Conservation (phyloP, 2,113 vertebrate species). For the Erinaceus europaeus region DNA sequence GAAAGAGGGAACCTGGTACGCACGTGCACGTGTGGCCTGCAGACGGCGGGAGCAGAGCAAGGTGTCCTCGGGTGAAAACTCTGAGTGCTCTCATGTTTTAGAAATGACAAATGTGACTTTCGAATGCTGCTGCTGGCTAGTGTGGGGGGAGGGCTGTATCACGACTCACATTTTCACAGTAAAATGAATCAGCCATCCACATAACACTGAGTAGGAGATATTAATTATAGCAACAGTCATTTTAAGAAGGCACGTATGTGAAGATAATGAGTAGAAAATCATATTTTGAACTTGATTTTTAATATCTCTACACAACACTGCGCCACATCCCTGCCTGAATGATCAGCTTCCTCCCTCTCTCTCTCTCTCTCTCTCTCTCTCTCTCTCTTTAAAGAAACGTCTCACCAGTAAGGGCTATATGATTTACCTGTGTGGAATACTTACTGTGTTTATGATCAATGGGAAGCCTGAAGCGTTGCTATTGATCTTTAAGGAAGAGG, state of each 20-base stretch:
- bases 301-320: constrained; percentile 8
- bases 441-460: neutral
- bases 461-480: neutral
- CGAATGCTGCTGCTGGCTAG: neutral
- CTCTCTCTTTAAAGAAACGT: too few species aligned
- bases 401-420: constrained; percentile 1
- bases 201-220: neutral
- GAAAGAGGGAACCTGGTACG: constrained; percentile 27
- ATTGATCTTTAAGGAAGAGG: neutral
- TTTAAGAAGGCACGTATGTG: constrained; percentile 18
- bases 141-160: neutral
- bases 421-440: neutral
- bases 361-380: too few species aligned
- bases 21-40: neutral
- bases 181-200: constrained; percentile 13
- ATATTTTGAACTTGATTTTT: constrained; percentile 26
- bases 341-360: too few species aligned
- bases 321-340: too few species aligned
- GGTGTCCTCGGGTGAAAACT: neutral
- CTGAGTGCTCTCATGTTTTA: neutral
- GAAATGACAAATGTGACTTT: constrained; percentile 6
- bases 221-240: neutral
- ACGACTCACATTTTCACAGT: neutral
- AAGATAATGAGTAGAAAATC: constrained; percentile 12
- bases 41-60: neutral